These are phyloP conservation scores for Mellilla xanthometata DNA, from an alignment of 2,888 invertebrate genomes.

Conservation along the genomic window DNA sequence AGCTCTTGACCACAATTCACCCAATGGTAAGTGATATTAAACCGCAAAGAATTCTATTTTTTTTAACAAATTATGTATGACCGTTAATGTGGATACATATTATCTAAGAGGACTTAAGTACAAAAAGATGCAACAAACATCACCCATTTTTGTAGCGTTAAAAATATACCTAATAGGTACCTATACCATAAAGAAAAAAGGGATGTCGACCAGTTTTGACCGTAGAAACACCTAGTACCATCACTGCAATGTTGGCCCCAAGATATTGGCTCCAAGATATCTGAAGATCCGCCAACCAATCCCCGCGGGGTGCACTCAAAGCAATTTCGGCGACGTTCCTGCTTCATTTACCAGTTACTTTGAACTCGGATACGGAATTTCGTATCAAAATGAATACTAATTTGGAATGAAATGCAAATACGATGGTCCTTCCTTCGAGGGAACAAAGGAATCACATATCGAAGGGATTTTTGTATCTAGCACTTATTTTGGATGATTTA, in stretches of 20 bases:
- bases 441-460: constrained; percentile 2
- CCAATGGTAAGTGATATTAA: no score
- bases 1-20: no score
- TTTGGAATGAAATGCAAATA: constrained; percentile 14
- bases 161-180: no score
- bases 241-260: neutral
- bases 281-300: constrained; percentile 20
- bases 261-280: neutral
- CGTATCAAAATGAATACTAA: constrained; percentile 34
- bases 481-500: neutral
- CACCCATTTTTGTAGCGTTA: no score
- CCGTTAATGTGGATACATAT: no score
- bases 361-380: constrained; percentile 38
- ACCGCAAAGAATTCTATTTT: no score
- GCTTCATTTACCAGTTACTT: constrained; percentile 43
- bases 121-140: no score
- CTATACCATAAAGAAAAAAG: no score
- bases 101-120: no score
- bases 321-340: constrained; percentile 43
- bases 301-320: constrained; percentile 44
- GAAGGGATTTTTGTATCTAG: neutral
- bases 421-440: constrained; percentile 4
- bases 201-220: no score
- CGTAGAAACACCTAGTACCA: no score
- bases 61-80: no score